Conservation (phyloP, 2,113 vertebrate species). For the Lophura nycthemera region DNA sequence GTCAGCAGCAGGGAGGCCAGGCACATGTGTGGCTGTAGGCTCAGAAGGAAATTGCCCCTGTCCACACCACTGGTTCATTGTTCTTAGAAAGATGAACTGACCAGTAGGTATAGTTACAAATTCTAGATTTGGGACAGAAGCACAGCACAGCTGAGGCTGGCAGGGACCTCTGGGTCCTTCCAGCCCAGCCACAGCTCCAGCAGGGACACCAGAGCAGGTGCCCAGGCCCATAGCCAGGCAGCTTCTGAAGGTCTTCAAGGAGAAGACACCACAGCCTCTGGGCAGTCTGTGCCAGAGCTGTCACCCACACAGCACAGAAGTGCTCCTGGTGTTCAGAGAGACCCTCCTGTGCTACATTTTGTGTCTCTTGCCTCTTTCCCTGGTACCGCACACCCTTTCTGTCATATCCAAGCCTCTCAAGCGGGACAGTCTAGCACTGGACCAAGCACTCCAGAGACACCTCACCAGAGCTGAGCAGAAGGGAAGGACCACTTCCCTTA, state of each 20-base stretch:
- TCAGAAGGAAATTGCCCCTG: too few species aligned
- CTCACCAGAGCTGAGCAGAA: not conserved
- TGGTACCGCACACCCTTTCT: too few species aligned
- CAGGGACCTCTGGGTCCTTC: not conserved
- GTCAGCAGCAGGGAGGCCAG: too few species aligned
- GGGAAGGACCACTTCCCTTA: not conserved
- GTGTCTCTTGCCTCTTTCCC: too few species aligned
- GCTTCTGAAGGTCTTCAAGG: too few species aligned
- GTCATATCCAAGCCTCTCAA: too few species aligned
- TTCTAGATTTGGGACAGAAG: not conserved
- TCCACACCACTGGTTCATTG: not conserved
- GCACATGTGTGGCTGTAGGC: not conserved
- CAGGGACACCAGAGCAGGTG: not conserved
- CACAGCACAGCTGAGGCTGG: not conserved
- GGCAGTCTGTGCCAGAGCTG: not conserved
- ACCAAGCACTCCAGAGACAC: fast-evolving
- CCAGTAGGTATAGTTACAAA: not conserved
- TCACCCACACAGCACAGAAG: not conserved
- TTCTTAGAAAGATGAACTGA: not conserved
- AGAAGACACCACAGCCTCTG: not conserved
- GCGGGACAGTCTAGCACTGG: too few species aligned
- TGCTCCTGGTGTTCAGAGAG: too few species aligned
- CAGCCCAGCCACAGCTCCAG: not conserved
- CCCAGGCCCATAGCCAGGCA: too few species aligned
- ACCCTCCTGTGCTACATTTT: too few species aligned